These are phyloP conservation scores for Limonius californicus DNA, from an alignment of 1,140 invertebrate genomes.

Conservation along the genomic window DNA sequence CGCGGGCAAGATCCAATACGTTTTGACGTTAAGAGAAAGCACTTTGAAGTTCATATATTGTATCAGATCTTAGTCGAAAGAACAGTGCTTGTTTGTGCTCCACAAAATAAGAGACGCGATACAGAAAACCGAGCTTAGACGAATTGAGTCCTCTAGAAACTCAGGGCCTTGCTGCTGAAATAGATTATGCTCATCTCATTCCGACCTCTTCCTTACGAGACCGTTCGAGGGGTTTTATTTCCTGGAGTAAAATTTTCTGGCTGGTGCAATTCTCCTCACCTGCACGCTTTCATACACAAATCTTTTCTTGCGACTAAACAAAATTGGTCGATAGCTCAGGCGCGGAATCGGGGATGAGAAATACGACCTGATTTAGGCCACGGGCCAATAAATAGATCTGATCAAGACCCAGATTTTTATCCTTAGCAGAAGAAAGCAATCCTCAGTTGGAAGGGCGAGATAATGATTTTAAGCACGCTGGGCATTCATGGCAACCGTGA, in stretches of 20 bases:
- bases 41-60: constrained; percentile 1
- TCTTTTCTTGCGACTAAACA: neutral
- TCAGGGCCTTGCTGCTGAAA: neutral
- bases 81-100: neutral
- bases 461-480: constrained; percentile 8
- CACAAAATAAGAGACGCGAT: constrained; percentile 1
- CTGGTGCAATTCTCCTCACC: neutral
- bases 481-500: constrained; percentile 2
- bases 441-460: neutral
- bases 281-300: constrained; percentile 4
- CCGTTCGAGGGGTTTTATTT: neutral
- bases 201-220: neutral
- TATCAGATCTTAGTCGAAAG: constrained; percentile 6
- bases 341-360: neutral
- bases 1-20: neutral
- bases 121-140: constrained; percentile 4
- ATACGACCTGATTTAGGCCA: neutral
- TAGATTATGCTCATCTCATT: neutral
- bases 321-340: neutral
- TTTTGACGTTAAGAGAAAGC: constrained; percentile 6
- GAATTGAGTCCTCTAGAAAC: neutral
- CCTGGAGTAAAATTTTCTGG: neutral
- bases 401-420: neutral
- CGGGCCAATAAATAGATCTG: neutral
- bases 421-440: no score